A percentile compares a stretch with the other conserved stretches of the same genome.
These are phyloP conservation scores for Drosophila yakuba DNA, from an alignment of 1,140 invertebrate species.

Conservation along the genomic window DNA sequence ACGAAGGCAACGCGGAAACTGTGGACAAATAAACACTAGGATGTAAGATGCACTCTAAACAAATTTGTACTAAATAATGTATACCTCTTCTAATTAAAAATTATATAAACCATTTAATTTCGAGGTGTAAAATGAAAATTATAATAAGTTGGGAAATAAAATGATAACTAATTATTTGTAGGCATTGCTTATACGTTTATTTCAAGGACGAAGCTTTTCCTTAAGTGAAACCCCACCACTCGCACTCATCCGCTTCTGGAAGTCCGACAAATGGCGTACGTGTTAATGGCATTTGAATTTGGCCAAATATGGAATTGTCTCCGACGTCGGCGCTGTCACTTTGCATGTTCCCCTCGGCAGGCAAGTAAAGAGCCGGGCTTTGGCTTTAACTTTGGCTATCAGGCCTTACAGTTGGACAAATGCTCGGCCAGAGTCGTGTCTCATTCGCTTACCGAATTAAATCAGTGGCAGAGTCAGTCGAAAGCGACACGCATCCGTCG, in stretches of 20 bases:
- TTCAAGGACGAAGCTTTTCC: neutral
- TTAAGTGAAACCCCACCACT: slow-evolving; percentile 5
- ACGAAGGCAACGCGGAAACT: slow-evolving; percentile 73
- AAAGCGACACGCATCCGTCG: slow-evolving; percentile 63
- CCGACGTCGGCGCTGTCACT: slow-evolving; percentile 62
- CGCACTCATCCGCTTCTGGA: slow-evolving; percentile 9
- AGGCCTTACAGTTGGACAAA: slow-evolving; percentile 53
- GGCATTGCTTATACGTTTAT: neutral
- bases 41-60: slow-evolving; percentile 7
- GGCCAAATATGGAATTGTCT: slow-evolving; percentile 80
- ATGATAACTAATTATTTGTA: too few species aligned
- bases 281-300: slow-evolving; percentile 84
- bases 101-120: too few species aligned
- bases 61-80: neutral
- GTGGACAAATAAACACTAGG: slow-evolving; percentile 70
- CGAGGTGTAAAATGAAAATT: too few species aligned
- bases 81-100: too few species aligned
- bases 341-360: slow-evolving; percentile 64
- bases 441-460: slow-evolving; percentile 53
- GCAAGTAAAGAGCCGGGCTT: slow-evolving; percentile 53
- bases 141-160: too few species aligned
- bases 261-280: slow-evolving; percentile 78
- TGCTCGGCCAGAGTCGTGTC: slow-evolving; percentile 64
- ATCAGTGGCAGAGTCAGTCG: slow-evolving; percentile 59
- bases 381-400: slow-evolving; percentile 10